phyloP scores from a whole-genome alignment of 2,888 invertebrate species.

The Thumatha senex region DNA sequence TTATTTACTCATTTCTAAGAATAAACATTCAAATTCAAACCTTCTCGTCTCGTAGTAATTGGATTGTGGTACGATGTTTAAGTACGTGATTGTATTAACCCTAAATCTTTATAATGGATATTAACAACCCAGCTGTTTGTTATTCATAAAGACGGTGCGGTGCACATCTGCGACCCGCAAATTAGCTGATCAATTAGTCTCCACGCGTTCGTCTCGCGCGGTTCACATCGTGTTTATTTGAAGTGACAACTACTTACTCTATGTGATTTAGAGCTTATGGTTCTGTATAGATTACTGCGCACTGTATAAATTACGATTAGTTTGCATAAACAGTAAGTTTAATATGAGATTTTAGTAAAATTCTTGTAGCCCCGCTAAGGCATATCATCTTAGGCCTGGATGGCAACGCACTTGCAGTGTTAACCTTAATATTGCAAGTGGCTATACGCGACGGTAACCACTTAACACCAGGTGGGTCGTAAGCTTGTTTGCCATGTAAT shows the following conservation, averaged over 20 bases:
- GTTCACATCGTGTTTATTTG: slow-evolving; percentile 45
- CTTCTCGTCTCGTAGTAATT: neutral
- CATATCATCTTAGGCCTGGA: no score
- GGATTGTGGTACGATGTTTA: neutral
- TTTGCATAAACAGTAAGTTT: neutral
- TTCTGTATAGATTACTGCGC: slow-evolving; percentile 15
- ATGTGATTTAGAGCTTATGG: slow-evolving; percentile 37
- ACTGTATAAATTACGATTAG: neutral
- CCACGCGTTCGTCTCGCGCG: slow-evolving; percentile 45
- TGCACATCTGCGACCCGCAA: slow-evolving; percentile 52
- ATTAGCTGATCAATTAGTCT: slow-evolving; percentile 69
- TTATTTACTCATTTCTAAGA: no score
- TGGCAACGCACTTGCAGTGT: no score
- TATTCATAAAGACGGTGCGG: slow-evolving; percentile 52
- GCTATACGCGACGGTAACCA: no score
- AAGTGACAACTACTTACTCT: slow-evolving; percentile 50
- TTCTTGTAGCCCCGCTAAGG: no score
- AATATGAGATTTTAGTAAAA: no score
- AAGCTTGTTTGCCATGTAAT: no score
- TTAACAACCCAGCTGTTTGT: slow-evolving; percentile 46
- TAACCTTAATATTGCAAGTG: no score
- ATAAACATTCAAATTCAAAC: neutral
- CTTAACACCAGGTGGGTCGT: no score
- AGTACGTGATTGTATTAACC: neutral
- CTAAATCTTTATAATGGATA: slow-evolving; percentile 29